Conservation (phyloP, 2,113 vertebrate species). For the Gavia stellata region DNA sequence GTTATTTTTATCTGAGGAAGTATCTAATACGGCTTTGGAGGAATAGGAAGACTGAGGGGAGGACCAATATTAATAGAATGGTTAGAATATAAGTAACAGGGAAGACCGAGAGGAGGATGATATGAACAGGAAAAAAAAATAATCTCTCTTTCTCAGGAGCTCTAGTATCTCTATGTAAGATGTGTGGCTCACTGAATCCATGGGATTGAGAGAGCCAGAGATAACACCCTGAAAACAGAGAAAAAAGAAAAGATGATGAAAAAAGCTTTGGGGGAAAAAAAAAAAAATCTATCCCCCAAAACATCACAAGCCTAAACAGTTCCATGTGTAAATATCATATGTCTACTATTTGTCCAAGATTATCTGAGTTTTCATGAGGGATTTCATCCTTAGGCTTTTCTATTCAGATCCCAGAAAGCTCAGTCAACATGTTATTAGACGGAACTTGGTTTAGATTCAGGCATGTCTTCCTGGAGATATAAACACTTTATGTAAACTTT, state of each 20-base stretch:
- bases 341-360: background rate
- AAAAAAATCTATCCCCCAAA: background rate
- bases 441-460: background rate
- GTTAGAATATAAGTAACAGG: background rate
- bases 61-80: background rate
- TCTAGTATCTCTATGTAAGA: background rate
- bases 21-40: background rate
- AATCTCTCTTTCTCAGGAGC: background rate
- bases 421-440: background rate
- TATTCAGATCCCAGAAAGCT: background rate
- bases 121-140: fast-evolving
- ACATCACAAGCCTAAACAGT: background rate
- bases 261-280: background rate
- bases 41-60: background rate
- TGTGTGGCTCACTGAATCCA: background rate
- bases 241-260: background rate
- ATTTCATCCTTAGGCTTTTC: background rate
- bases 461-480: background rate
- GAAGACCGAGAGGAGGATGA: background rate
- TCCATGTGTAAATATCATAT: background rate
- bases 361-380: background rate
- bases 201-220: background rate
- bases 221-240: background rate
- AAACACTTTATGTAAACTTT: background rate
- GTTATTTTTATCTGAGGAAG: background rate